Evolutionary conservation across 1,140 invertebrate species (phyloP).

Genomic region (Drosophila murphyi): DNA sequence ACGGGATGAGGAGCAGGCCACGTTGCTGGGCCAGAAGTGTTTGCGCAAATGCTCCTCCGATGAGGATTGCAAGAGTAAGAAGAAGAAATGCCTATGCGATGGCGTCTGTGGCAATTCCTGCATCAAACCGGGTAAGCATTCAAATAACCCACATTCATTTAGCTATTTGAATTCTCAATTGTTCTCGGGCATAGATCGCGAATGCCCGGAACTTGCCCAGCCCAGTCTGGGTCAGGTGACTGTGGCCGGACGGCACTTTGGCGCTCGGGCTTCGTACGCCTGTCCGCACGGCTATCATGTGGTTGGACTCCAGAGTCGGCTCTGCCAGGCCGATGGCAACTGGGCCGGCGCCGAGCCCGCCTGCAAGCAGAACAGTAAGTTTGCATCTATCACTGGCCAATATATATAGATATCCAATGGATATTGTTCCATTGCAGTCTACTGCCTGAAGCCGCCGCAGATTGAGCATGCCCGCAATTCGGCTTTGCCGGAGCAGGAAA

Average conservation of each 20-base stretch:
- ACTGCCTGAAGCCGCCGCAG: constrained; percentile 94
- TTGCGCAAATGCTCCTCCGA: constrained; percentile 96
- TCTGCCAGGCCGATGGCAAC: constrained; percentile 95
- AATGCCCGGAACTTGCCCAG: constrained; percentile 91
- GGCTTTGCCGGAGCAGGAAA: constrained; percentile 91
- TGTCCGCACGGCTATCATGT: constrained; percentile 94
- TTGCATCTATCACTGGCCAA: no score
- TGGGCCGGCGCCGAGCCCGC: constrained; percentile 95
- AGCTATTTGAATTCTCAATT: no score
- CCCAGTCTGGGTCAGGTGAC: constrained; percentile 90
- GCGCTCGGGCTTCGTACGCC: constrained; percentile 90
- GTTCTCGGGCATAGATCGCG: constrained; percentile 88
- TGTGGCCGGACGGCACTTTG: constrained; percentile 91
- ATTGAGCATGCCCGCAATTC: constrained; percentile 95
- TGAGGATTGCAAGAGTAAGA: constrained; percentile 98
- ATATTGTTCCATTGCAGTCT: constrained; percentile 86
- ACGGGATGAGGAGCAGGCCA: constrained; percentile 90
- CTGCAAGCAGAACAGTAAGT: constrained; percentile 94
- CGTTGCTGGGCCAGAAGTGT: constrained; percentile 91
- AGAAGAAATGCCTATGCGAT: constrained; percentile 98
- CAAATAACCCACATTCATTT: constrained; percentile 53
- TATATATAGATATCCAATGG: no score
- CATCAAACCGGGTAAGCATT: constrained; percentile 92
- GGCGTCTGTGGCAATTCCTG: constrained; percentile 98
- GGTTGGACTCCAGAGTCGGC: constrained; percentile 92